These are phyloP conservation scores for Automeris io DNA, from an alignment of 2,888 invertebrate genomes.

Conservation along the genomic window DNA sequence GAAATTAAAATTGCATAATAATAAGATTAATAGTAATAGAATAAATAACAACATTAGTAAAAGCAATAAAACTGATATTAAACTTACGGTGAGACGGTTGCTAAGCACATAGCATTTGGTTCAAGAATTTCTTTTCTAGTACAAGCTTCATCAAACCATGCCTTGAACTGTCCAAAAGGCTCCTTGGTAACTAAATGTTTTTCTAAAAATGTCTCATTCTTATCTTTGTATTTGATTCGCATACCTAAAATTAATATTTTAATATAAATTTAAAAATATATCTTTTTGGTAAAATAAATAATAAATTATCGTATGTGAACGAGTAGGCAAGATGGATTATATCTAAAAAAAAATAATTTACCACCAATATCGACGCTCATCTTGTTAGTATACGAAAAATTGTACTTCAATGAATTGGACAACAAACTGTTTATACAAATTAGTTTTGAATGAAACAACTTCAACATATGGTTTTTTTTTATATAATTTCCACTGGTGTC, in stretches of 20 bases:
- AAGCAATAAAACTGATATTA: conserved; percentile 13
- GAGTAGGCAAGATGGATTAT: no score
- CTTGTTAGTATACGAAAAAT: conserved; percentile 25
- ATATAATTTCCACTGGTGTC: no score
- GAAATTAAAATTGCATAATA: no score
- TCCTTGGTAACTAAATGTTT: conserved; percentile 86
- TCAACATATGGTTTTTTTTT: no score
- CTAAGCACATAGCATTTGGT: conserved; percentile 94
- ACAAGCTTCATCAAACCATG: conserved; percentile 90
- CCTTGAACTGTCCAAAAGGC: conserved; percentile 88
- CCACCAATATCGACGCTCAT: conserved; percentile 72
- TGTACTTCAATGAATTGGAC: neutral
- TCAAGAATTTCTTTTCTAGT: conserved; percentile 85
- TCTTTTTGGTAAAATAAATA: neutral
- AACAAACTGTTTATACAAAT: neutral
- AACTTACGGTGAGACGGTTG: conserved; percentile 89
- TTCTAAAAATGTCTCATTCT: conserved; percentile 86
- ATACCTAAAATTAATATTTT: conserved; percentile 72
- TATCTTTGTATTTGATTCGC: conserved; percentile 85
- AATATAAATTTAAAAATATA: conserved; percentile 2
- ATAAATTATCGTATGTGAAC: no score
- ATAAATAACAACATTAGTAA: neutral
- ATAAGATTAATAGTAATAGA: conserved; percentile 2
- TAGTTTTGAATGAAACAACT: no score
- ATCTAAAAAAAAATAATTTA: conserved; percentile 24